Evolutionary conservation across 2,113 vertebrate genomes (phyloP).

Genomic region (Channa argus): DNA sequence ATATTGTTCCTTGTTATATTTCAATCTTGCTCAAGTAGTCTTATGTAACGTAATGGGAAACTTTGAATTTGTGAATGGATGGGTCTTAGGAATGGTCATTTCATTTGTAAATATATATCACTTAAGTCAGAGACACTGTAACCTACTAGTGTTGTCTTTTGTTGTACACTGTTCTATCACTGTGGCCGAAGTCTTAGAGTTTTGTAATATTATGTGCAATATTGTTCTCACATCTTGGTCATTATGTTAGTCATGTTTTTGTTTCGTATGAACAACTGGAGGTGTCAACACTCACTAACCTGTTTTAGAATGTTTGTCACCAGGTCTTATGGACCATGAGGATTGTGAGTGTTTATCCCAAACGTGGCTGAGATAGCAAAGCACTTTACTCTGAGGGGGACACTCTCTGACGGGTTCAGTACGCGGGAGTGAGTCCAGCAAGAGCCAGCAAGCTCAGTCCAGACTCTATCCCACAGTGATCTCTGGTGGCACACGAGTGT

Average conservation of each 20-base stretch:
- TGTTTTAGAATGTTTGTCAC: constrained; percentile 65
- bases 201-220: constrained; percentile 82
- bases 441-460: constrained; percentile 41
- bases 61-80: constrained; percentile 70
- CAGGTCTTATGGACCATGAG: constrained; percentile 59
- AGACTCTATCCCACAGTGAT: constrained; percentile 54
- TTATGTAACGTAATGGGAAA: constrained; percentile 68
- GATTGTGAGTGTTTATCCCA: constrained; percentile 62
- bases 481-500: constrained; percentile 74
- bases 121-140: constrained; percentile 76
- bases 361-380: constrained; percentile 78
- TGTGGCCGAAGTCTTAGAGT: constrained; percentile 78
- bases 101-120: constrained; percentile 78
- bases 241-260: constrained; percentile 36
- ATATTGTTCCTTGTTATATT: constrained; percentile 79
- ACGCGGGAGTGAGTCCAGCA: constrained; percentile 7
- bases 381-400: constrained; percentile 72
- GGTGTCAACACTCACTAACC: constrained; percentile 50
- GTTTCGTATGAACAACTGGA: constrained; percentile 23
- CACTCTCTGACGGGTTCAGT: constrained; percentile 40
- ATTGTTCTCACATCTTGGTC: constrained; percentile 67
- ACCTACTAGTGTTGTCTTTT: constrained; percentile 75
- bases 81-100: constrained; percentile 62
- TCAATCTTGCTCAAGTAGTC: constrained; percentile 76
- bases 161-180: constrained; percentile 82